Conservation (phyloP, 2,888 invertebrate species). For the Synanthedon andrenaeformis region DNA sequence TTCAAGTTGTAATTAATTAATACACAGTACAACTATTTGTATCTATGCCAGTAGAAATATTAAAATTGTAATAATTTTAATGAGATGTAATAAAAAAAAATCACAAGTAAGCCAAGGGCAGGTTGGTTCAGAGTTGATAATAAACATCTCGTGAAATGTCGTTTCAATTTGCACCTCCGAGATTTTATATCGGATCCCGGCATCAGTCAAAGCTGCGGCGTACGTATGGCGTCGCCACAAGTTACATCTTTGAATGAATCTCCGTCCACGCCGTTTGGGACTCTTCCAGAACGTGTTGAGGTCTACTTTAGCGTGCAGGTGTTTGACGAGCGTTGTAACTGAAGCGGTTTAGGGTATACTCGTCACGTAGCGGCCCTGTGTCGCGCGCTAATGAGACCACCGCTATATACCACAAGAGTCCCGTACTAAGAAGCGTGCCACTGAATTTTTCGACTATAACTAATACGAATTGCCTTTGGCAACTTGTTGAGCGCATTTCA, state of each 20-base stretch:
- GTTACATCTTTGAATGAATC: neutral
- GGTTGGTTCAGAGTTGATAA: neutral
- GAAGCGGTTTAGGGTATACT: neutral
- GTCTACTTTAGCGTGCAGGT: neutral
- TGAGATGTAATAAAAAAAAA: no score
- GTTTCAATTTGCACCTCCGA: neutral
- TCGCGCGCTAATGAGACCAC: slow-evolving; percentile 23
- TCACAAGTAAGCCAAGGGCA: neutral
- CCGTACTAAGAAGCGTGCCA: slow-evolving; percentile 19
- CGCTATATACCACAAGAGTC: slow-evolving; percentile 11
- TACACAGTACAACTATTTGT: no score
- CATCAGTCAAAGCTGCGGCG: neutral
- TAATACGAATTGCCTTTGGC: slow-evolving; percentile 10
- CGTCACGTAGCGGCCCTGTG: slow-evolving; percentile 3
- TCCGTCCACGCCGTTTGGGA: neutral
- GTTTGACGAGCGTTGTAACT: neutral
- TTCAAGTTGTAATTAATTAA: no score
- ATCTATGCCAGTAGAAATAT: no score
- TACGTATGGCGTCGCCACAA: neutral
- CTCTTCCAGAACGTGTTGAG: neutral
- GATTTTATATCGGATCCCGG: neutral
- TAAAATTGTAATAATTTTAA: no score
- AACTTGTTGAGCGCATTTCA: neutral
- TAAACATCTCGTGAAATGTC: neutral
- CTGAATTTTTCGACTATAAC: slow-evolving; percentile 20